These are phyloP conservation scores for Rhamphomyia laevipes DNA, from an alignment of 2,888 invertebrate genomes.

Conservation along the genomic window DNA sequence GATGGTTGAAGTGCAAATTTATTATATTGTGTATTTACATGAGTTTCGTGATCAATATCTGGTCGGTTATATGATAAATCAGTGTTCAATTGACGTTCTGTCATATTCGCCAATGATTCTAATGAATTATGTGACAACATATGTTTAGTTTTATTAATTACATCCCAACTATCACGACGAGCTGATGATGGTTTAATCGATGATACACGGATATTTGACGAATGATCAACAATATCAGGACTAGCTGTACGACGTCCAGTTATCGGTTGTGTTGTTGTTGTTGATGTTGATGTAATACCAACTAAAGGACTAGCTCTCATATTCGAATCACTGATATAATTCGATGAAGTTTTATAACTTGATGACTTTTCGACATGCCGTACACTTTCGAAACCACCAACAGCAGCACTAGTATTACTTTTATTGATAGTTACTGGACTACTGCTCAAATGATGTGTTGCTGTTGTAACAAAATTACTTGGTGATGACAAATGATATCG, in stretches of 20 bases:
- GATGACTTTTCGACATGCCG: conserved; percentile 39
- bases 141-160: conserved; percentile 67
- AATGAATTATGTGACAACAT: conserved; percentile 58
- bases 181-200: conserved; percentile 44
- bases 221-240: conserved; percentile 44
- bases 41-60: conserved; percentile 48
- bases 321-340: conserved; percentile 36
- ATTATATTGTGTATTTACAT: conserved; percentile 49
- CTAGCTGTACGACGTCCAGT: conserved; percentile 44
- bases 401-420: conserved; percentile 7
- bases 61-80: conserved; percentile 38
- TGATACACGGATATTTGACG: conserved; percentile 48
- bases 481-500: conserved; percentile 40
- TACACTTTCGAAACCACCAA: conserved; percentile 26
- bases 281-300: conserved; percentile 33
- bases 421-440: conserved; percentile 28
- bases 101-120: conserved; percentile 56
- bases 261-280: conserved; percentile 25
- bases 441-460: conserved; percentile 32
- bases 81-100: conserved; percentile 46
- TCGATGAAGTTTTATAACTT: conserved; percentile 41
- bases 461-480: conserved; percentile 43
- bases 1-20: conserved; percentile 35
- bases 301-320: conserved; percentile 43
- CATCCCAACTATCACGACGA: conserved; percentile 70